phyloP scores from a whole-genome alignment of 2,888 invertebrate genomes.

The Acrobasis suavella region DNA sequence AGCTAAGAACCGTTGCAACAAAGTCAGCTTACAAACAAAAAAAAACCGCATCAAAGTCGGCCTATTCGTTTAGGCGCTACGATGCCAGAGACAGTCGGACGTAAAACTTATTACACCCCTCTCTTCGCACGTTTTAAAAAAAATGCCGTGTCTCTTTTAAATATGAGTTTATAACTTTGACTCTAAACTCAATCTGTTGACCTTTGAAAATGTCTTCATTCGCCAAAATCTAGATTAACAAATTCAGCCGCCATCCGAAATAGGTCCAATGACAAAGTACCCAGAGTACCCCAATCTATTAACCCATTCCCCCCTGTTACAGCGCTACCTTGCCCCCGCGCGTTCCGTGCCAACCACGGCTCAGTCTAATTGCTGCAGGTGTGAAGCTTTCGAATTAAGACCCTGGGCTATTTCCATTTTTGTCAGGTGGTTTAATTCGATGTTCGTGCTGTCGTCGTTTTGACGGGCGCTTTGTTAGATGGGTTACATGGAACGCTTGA shows the following conservation, averaged over 20 bases:
- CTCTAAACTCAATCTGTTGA: too few species aligned
- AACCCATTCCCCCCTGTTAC: neutral
- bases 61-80: too few species aligned
- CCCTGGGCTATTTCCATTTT: constrained; percentile 3
- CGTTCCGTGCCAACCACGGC: constrained; percentile 8
- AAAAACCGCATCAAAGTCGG: too few species aligned
- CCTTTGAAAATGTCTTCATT: constrained; percentile 1
- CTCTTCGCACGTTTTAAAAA: too few species aligned
- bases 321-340: neutral
- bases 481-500: too few species aligned
- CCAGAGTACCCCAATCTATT: constrained; percentile 12
- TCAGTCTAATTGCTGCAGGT: constrained; percentile 9
- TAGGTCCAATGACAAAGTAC: constrained; percentile 3
- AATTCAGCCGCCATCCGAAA: neutral
- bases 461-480: neutral
- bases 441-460: neutral
- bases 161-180: too few species aligned
- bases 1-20: too few species aligned
- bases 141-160: too few species aligned
- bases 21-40: too few species aligned
- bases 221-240: constrained; percentile 5
- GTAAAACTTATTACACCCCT: too few species aligned
- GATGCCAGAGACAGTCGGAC: too few species aligned
- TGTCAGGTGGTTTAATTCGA: constrained; percentile 16
- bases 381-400: constrained; percentile 13